These are phyloP conservation scores for Opisthograptis luteolata DNA, from an alignment of 2,888 invertebrate genomes.

Conservation along the genomic window DNA sequence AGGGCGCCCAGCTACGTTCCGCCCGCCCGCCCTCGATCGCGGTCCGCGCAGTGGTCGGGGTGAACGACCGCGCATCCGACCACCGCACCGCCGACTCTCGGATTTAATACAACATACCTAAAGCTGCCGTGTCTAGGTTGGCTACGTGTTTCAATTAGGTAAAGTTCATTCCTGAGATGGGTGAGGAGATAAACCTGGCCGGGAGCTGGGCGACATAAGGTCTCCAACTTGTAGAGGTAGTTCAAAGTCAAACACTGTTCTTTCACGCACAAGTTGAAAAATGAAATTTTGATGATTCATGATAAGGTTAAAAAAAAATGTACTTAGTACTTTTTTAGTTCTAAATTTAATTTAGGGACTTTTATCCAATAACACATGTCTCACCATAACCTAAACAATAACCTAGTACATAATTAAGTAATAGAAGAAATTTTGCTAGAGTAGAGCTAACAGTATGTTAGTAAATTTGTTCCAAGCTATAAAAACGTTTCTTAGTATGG, in stretches of 20 bases:
- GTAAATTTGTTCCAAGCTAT: no score
- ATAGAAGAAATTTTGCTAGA: no score
- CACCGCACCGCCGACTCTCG: constrained; percentile 42
- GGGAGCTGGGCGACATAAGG: background rate
- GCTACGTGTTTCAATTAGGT: constrained; percentile 35
- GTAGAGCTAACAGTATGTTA: no score
- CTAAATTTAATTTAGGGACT: no score
- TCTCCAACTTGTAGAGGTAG: background rate
- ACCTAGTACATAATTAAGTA: no score
- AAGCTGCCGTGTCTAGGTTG: constrained; percentile 35
- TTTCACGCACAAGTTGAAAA: no score
- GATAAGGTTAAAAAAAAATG: no score
- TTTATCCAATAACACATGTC: no score
- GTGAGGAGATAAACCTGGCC: constrained; percentile 7
- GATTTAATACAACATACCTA: constrained; percentile 53
- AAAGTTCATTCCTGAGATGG: constrained; percentile 31
- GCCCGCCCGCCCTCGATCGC: constrained; percentile 54
- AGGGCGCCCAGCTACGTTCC: constrained; percentile 46
- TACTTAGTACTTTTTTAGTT: no score
- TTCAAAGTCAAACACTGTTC: no score
- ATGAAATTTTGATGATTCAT: background rate
- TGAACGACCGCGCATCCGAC: constrained; percentile 59
- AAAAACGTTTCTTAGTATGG: no score
- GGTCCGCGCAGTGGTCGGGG: constrained; percentile 45
- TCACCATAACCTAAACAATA: no score